Base-by-base conservation (phyloP, 2,797 vertebrate species). In the Craterocephalus amniculus region DNA sequence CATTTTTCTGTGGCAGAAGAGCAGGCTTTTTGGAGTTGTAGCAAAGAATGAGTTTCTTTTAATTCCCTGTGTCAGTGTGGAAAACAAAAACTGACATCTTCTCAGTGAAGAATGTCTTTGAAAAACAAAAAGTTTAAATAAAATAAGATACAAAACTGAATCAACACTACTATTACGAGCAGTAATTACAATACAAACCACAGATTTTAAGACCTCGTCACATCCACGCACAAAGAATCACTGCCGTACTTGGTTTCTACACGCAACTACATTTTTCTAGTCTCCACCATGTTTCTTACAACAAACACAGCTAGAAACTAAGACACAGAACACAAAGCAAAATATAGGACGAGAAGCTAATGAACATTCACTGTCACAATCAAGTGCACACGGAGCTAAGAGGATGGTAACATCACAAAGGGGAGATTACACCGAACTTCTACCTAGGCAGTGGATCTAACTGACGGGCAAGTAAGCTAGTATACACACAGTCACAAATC, bases 381-480 rank as follows among this genome's bases (percentile, higher is more conserved):
- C 86, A 93, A 94, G 94, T 90, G 87, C 95, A 94, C 93, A 94
- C 81, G 93, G 93, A 92, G 95, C 94, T 92, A 94, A 83, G 60
- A 48, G 79, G 81, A 91, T 82, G 81, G 83, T 31, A 57, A 94
- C 90, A 95, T 81, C 92, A 48, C 45, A 48, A 45, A 16, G 16
- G 67, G 79, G 79, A 91, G 81, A 84, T 36, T 61, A 94, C 90
- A 95, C 82, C 91, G 94, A 93, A 91, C 77, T 89, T 93, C 67
- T 93, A 64, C 48, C 74, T 86, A 80, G 79, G 87, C 86, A 90
- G 86, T 78, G 79, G 88, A 84, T 74, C 29, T 72, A 81, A 81
- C 74, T 34, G 58, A 27, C 55, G 55, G 48, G 26, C 73, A 59
- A 43, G 13, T 72, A 73, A 63, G 52, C 49, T 58, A 34, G 24